Base-by-base conservation (phyloP, 2,888 invertebrate species). In the Tetropium fuscum region DNA sequence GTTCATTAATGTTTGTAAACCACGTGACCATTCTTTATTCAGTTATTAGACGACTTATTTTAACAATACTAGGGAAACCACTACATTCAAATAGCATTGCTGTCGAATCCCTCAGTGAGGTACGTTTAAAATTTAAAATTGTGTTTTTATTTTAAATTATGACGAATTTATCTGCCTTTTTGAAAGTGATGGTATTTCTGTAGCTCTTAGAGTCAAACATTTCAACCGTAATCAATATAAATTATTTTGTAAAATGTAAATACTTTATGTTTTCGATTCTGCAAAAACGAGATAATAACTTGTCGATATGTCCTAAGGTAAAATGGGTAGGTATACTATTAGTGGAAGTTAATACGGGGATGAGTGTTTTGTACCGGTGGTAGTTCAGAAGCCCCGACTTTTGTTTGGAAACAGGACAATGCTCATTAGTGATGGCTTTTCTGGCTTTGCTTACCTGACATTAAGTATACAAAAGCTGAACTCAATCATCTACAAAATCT, bases 361-460 rank as follows among this genome's bases (percentile, higher is more conserved):
- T 70, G 68, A 67, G 68, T 71, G 71, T 73, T 77, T 75, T 73
- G 74, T 75, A 41, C 49, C 36, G 47, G 19, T 10, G n/a, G n/a
- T n/a, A 65, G 63, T 55, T 70, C 71, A 70, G 57, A 70, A 47
- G 61, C 30, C 40, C 73, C 73, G 73, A 60, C 63, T 58, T 56
- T 56, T 63, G 65, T 65, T 65, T 63, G 65, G 36, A 25, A 61
- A 54, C 61, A 53, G 60, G 36, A 76, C 75, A 74, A 74, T 74
- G 64, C 71, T 75, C 75, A 77, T 77, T 77, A 76, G 75, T 71
- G 73, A 69, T 76, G 76, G 74, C 77, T 76, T 77, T 73, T 74
- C 66, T 68, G 60, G 65, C 72, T 66, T 68, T 69, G 63, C 70
- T 74, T 75, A 75, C 75, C 76, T 76, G 75, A 70, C 68, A 71